Conservation (phyloP, 1,140 invertebrate species). For the Tetragonula clypearis region DNA sequence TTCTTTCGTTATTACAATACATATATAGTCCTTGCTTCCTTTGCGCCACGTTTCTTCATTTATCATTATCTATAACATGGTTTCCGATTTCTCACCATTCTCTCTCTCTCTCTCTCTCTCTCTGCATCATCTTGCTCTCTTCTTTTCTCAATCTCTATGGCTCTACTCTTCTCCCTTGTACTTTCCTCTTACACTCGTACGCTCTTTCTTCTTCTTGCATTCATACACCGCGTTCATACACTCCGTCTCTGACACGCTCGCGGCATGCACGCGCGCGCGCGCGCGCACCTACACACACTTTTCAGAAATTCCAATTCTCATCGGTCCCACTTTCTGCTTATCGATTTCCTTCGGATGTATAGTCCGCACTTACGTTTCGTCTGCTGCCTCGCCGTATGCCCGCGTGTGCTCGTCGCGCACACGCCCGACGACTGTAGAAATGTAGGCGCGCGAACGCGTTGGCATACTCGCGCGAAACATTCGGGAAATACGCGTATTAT, state of each 20-base stretch:
- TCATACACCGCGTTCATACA: neutral
- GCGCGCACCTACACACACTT: neutral
- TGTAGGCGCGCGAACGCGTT: neutral
- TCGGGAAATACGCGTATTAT: constrained; percentile 47
- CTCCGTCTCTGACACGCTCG: neutral
- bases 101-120: neutral
- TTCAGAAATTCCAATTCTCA: constrained; percentile 31
- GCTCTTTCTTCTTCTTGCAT: neutral
- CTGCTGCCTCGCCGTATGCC: neutral
- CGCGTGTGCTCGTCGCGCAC: neutral
- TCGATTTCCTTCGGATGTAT: constrained; percentile 47
- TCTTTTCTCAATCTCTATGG: neutral
- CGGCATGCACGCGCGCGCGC: constrained; percentile 18
- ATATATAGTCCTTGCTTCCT: neutral
- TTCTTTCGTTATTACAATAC: constrained; percentile 22
- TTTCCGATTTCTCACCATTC: neutral
- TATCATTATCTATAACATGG: constrained; percentile 20
- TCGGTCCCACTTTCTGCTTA: constrained; percentile 25
- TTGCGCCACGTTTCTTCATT: constrained; percentile 34
- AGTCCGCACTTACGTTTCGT: constrained; percentile 11
- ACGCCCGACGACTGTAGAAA: neutral
- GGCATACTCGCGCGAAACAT: constrained; percentile 44
- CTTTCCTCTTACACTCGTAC: neutral
- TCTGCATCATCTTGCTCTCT: neutral
- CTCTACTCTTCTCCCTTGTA: neutral